These are phyloP conservation scores for Cotesia chilonis DNA, from an alignment of 1,140 invertebrate genomes.

Conservation along the genomic window DNA sequence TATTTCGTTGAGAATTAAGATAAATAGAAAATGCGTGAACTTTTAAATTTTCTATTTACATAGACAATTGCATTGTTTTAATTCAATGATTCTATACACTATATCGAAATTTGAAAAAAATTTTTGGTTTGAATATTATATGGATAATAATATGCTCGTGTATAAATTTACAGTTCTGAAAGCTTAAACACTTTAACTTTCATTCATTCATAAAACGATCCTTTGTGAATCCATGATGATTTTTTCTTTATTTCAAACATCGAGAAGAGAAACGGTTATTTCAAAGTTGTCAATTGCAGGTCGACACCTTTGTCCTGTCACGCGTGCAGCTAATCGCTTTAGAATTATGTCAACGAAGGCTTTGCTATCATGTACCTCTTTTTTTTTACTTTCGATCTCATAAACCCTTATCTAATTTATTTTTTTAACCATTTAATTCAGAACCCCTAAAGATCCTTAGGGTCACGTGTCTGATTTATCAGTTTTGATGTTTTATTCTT, in stretches of 20 bases:
- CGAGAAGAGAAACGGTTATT: conserved; percentile 23
- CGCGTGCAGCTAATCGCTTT: conserved; percentile 65
- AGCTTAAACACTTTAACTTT: too few relatives aligned
- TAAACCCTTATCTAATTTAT: conserved; percentile 15
- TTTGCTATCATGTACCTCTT: background rate
- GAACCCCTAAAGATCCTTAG: background rate
- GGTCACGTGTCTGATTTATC: background rate
- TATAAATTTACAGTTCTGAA: too few relatives aligned
- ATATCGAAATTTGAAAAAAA: too few relatives aligned
- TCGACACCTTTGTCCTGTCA: conserved; percentile 61
- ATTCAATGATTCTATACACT: too few relatives aligned
- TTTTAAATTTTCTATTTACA: too few relatives aligned
- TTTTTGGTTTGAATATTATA: too few relatives aligned
- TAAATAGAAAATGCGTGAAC: too few relatives aligned
- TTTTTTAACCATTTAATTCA: conserved; percentile 17
- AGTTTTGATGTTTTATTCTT: background rate
- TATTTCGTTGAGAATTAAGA: too few relatives aligned
- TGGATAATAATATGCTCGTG: too few relatives aligned
- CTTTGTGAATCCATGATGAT: background rate
- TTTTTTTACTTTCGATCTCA: conserved; percentile 4
- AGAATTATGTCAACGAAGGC: conserved; percentile 53
- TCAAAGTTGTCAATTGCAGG: conserved; percentile 62
- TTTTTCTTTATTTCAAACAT: background rate
- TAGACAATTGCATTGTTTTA: too few relatives aligned
- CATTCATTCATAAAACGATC: too few relatives aligned